Percentiles rank a stretch among this genome's conserved stretches.
Evolutionary conservation across 2,113 vertebrate species (phyloP).

Genomic region (Marmota monax): DNA sequence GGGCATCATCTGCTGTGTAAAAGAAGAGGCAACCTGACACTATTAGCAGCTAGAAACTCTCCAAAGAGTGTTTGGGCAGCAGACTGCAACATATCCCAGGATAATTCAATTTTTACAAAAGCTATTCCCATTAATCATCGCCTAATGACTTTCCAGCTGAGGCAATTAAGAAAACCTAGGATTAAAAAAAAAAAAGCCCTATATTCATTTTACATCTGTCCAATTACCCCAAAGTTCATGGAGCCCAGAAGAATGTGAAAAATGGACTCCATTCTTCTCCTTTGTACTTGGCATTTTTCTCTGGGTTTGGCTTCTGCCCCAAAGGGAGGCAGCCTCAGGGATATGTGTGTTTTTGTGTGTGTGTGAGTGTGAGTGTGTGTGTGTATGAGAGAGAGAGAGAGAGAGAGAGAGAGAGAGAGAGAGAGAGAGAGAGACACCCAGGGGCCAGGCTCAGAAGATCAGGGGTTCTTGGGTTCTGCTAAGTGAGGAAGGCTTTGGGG

Average conservation of each 20-base stretch:
- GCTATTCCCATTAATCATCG: conserved; percentile 63
- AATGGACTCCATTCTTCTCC: conserved; percentile 19
- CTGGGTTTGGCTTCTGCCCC: neutral
- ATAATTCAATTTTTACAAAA: conserved; percentile 67
- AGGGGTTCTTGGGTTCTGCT: neutral
- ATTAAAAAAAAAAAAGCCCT: neutral
- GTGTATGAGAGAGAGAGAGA: too few species aligned
- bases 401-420: too few species aligned
- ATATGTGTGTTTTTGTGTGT: neutral
- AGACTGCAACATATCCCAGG: conserved; percentile 37
- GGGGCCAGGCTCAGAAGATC: neutral
- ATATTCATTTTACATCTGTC: conserved; percentile 42
- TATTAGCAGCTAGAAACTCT: neutral
- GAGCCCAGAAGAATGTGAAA: conserved; percentile 37
- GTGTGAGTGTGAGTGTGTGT: too few species aligned
- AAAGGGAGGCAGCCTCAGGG: neutral
- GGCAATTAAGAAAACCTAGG: conserved; percentile 58
- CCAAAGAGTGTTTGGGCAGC: neutral
- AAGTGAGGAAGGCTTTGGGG: neutral
- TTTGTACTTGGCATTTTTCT: conserved; percentile 2
- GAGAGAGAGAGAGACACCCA: neutral
- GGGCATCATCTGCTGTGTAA: neutral
- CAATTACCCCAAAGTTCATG: conserved; percentile 17
- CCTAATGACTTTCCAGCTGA: conserved; percentile 59
- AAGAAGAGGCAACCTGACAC: neutral